Evolutionary conservation across 2,888 invertebrate species (phyloP).

Genomic region (Lycaena phlaeas): DNA sequence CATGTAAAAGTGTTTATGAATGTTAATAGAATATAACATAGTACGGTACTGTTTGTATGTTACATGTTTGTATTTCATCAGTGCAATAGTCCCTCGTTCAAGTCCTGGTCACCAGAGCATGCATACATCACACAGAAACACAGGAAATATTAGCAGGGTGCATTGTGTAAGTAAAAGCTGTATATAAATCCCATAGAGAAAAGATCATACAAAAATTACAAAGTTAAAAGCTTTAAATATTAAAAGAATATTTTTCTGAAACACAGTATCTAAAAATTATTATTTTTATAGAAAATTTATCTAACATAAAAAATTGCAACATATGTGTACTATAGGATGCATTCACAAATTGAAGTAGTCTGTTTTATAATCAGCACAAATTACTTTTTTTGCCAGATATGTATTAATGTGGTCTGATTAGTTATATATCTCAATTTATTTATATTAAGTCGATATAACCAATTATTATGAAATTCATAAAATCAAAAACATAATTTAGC

Average conservation of each 20-base stretch:
- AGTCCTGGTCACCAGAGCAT: constrained; percentile 64
- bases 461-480: too few relatives aligned
- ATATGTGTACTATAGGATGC: too few relatives aligned
- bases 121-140: constrained; percentile 59
- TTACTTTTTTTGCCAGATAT: too few relatives aligned
- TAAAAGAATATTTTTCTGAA: not conserved
- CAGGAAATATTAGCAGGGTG: constrained; percentile 51
- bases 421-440: too few relatives aligned
- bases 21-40: not conserved
- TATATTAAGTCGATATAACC: too few relatives aligned
- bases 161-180: constrained; percentile 24
- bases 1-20: constrained; percentile 17
- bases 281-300: not conserved
- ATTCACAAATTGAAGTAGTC: too few relatives aligned
- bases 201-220: not conserved
- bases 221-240: not conserved
- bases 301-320: not conserved
- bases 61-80: constrained; percentile 28
- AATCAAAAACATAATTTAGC: too few relatives aligned
- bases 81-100: constrained; percentile 67
- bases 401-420: too few relatives aligned
- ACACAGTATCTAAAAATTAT: not conserved
- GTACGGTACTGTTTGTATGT: constrained; percentile 14
- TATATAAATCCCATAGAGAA: not conserved
- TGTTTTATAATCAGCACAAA: too few relatives aligned